Evolutionary conservation across 2,797 vertebrate species (phyloP).

Genomic region (Varecia variegata): DNA sequence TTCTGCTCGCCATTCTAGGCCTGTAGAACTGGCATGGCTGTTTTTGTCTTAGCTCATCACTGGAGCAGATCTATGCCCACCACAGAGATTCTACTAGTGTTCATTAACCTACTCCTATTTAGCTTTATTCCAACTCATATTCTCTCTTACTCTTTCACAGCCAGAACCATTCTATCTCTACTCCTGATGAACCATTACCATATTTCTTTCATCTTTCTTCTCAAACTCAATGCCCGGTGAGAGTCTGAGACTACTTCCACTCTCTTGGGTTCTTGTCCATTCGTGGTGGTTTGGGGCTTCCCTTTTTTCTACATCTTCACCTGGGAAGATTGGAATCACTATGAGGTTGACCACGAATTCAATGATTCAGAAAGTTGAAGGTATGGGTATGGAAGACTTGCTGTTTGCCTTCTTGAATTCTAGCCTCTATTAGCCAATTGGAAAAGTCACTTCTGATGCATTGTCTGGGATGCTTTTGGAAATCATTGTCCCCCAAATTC

Average conservation of each 20-base stretch:
- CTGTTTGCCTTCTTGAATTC: neutral
- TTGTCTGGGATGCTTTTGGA: neutral
- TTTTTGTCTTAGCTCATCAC: neutral
- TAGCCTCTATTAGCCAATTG: neutral
- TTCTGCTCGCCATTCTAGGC: neutral
- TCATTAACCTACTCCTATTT: neutral
- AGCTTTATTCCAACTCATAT: neutral
- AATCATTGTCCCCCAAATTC: neutral
- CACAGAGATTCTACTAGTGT: neutral
- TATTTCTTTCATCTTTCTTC: neutral
- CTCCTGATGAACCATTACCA: neutral
- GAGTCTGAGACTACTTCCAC: neutral
- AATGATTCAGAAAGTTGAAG: neutral
- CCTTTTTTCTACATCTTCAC: neutral
- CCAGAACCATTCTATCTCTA: neutral
- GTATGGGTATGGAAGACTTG: neutral
- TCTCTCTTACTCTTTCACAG: neutral
- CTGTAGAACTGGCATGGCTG: neutral
- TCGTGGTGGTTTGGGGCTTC: neutral
- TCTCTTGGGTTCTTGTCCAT: neutral
- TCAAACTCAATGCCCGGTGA: neutral
- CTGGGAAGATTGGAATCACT: neutral
- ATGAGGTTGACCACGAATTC: neutral
- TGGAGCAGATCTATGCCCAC: neutral
- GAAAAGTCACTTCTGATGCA: neutral